These are phyloP conservation scores for Minunthozetes semirufus DNA, from an alignment of 2,888 invertebrate species.

Conservation along the genomic window DNA sequence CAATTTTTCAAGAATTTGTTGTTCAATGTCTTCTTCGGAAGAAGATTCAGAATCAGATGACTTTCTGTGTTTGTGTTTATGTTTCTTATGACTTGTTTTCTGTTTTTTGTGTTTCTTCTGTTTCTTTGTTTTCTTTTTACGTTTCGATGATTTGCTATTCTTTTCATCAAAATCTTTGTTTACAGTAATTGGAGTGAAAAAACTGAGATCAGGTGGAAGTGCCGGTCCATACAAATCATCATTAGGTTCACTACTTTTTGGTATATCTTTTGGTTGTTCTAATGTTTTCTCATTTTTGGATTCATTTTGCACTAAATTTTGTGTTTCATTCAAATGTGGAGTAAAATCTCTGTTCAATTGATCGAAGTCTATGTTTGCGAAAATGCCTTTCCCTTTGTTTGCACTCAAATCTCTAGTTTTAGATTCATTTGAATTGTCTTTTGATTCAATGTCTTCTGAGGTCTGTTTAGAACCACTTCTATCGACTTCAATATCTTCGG, in stretches of 20 bases:
- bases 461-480: neutral
- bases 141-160: slow-evolving; percentile 13
- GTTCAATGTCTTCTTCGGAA: neutral
- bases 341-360: slow-evolving; percentile 38
- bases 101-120: slow-evolving; percentile 31
- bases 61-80: neutral
- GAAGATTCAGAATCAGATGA: neutral
- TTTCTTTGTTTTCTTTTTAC: slow-evolving; percentile 27
- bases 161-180: neutral
- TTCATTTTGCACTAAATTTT: neutral
- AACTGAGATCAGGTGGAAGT: slow-evolving; percentile 30
- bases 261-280: neutral
- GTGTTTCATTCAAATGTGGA: neutral
- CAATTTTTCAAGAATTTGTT: neutral
- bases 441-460: neutral
- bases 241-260: neutral
- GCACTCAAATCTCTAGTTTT: neutral
- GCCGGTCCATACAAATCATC: slow-evolving; percentile 36
- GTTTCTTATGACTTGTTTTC: slow-evolving; percentile 26
- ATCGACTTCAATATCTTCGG: slow-evolving; percentile 30
- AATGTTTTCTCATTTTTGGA: neutral
- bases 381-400: slow-evolving; percentile 36
- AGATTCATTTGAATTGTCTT: neutral
- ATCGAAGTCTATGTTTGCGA: slow-evolving; percentile 42
- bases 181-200: neutral